Conservation (phyloP, 2,888 invertebrate species). For the Allacma fusca region DNA sequence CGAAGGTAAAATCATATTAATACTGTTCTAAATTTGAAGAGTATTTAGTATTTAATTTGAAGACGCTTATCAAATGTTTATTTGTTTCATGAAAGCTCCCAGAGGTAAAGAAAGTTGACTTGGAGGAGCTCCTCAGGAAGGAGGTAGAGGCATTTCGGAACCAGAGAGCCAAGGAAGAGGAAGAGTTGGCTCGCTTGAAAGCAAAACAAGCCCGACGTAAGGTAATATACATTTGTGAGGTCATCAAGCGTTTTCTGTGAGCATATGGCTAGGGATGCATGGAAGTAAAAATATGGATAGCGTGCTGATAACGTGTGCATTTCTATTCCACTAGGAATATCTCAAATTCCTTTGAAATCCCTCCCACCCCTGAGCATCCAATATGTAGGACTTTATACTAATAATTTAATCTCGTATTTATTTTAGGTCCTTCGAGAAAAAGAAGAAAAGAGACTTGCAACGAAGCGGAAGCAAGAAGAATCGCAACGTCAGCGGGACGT, state of each 20-base stretch:
- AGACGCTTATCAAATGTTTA: too few species aligned
- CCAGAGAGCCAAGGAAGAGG: conserved; percentile 94
- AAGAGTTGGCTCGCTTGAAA: conserved; percentile 94
- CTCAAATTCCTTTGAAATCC: too few species aligned
- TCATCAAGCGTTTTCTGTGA: too few species aligned
- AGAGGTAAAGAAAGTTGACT: conserved; percentile 3
- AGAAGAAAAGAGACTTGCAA: conserved; percentile 94
- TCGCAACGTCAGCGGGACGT: conserved; percentile 91
- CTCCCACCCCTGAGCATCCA: too few species aligned
- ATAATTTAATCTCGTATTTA: too few species aligned
- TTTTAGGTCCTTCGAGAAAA: conserved; percentile 75
- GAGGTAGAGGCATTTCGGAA: conserved; percentile 97
- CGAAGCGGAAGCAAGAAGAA: conserved; percentile 94
- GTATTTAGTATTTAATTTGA: background rate
- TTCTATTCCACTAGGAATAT: too few species aligned
- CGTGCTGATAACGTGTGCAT: too few species aligned
- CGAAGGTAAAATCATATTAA: background rate
- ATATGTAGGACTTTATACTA: too few species aligned
- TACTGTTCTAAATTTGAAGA: background rate
- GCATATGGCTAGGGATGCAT: too few species aligned
- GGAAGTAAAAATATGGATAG: too few species aligned
- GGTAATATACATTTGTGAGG: too few species aligned
- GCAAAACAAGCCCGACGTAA: conserved; percentile 97
- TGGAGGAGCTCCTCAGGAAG: conserved; percentile 63
- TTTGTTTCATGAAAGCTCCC: too few species aligned